These are phyloP conservation scores for Mylabris sibirica DNA, from an alignment of 2,888 invertebrate species.

Conservation along the genomic window DNA sequence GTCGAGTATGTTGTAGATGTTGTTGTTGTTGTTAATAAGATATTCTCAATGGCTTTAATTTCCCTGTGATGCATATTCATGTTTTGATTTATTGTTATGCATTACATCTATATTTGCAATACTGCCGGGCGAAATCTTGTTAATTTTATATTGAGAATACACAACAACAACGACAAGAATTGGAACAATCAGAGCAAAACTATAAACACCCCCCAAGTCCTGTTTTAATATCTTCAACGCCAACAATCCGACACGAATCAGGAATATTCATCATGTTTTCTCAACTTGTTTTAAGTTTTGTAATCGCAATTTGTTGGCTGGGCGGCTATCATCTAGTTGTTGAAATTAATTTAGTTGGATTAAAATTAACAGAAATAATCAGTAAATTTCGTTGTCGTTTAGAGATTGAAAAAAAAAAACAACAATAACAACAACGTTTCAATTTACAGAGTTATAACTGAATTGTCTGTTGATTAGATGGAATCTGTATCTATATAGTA, in stretches of 20 bases:
- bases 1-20: neutral
- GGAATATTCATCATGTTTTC: constrained; percentile 66
- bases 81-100: constrained; percentile 53
- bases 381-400: neutral
- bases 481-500: too few species aligned
- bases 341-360: neutral
- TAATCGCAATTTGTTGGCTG: constrained; percentile 28
- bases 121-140: constrained; percentile 44
- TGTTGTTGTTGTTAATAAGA: constrained; percentile 42
- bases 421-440: too few species aligned
- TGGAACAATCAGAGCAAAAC: neutral
- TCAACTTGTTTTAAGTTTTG: constrained; percentile 29
- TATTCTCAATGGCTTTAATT: constrained; percentile 47
- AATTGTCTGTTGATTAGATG: neutral
- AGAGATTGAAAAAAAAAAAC: neutral
- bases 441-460: neutral
- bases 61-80: constrained; percentile 49
- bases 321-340: neutral
- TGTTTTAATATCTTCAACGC: constrained; percentile 53
- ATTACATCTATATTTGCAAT: constrained; percentile 50
- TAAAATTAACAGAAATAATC: neutral
- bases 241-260: constrained; percentile 60
- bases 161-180: constrained; percentile 2
- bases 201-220: constrained; percentile 18
- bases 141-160: constrained; percentile 40